A percentile compares a stretch with the other conserved stretches of the same genome.
Conservation (phyloP, 2,113 vertebrate genomes). For the Petrocephalus zakoni region DNA sequence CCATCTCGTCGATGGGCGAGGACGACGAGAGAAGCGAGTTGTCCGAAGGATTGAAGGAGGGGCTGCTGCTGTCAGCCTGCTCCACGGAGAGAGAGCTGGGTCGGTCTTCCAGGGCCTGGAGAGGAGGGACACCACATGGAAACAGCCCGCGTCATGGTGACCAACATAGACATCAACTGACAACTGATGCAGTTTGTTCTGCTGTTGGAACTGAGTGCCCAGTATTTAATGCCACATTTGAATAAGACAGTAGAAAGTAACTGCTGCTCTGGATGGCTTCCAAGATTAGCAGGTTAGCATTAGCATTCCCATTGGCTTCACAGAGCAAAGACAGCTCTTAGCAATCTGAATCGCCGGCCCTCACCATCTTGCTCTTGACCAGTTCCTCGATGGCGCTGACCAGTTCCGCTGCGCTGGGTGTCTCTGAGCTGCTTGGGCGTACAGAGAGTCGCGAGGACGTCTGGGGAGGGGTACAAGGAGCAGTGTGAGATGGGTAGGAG, state of each 20-base stretch:
- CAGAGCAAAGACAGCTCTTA: not conserved
- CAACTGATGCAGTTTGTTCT: not conserved
- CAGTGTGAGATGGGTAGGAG: not conserved
- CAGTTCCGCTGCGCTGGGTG: slow-evolving; percentile 90
- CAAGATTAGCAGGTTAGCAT: not conserved
- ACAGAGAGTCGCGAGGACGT: slow-evolving; percentile 85
- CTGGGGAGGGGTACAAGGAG: slow-evolving; percentile 52
- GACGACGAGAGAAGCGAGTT: slow-evolving; percentile 96
- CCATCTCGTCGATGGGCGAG: slow-evolving; percentile 92
- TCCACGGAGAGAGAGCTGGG: slow-evolving; percentile 92
- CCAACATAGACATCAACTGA: not conserved
- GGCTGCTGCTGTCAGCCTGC: slow-evolving; percentile 92
- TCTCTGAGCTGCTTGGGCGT: slow-evolving; percentile 94
- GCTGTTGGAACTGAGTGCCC: not conserved
- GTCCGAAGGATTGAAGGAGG: slow-evolving; percentile 95
- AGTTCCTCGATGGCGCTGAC: slow-evolving; percentile 98
- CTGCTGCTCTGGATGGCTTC: not conserved
- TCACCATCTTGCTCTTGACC: slow-evolving; percentile 99
- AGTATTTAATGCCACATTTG: not conserved
- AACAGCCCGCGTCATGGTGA: not conserved
- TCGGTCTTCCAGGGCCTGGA: slow-evolving; percentile 87
- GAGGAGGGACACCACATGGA: not conserved
- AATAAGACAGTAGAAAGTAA: not conserved
- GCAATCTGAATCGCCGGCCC: slow-evolving; percentile 27
- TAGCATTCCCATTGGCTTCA: not conserved